Conservation (phyloP, 1,140 invertebrate genomes). For the Zaprionus inermis region DNA sequence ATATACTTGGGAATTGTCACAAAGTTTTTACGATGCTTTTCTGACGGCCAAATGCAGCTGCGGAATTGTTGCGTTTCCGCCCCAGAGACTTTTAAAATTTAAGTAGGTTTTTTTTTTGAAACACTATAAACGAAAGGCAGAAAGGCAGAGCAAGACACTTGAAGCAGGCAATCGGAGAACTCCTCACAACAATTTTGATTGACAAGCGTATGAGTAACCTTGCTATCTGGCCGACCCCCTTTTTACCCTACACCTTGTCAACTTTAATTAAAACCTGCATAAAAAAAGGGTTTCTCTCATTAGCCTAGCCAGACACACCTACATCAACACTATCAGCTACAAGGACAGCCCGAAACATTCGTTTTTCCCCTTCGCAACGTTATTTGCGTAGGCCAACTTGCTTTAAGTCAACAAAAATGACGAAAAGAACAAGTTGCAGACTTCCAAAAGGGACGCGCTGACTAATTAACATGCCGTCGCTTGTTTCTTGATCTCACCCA, state of each 20-base stretch:
- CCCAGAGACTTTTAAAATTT: background rate
- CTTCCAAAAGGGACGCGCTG: slow-evolving; percentile 32
- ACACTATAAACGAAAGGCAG: background rate
- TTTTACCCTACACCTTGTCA: background rate
- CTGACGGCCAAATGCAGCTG: slow-evolving; percentile 7
- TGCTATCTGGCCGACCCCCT: background rate
- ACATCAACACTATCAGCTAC: slow-evolving; percentile 34
- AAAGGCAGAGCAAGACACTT: background rate
- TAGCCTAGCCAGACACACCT: slow-evolving; percentile 28
- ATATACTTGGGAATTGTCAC: slow-evolving; percentile 54
- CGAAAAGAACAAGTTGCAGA: slow-evolving; percentile 15
- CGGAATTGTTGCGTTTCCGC: slow-evolving; percentile 12
- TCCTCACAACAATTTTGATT: slow-evolving; percentile 34
- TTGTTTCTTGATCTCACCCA: slow-evolving; percentile 31
- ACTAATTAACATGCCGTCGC: slow-evolving; percentile 70
- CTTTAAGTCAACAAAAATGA: slow-evolving; percentile 34
- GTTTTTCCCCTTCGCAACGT: background rate
- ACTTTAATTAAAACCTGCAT: slow-evolving; percentile 24
- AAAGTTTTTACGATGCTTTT: slow-evolving; percentile 43
- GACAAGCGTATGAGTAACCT: background rate
- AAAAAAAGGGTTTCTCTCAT: slow-evolving; percentile 10
- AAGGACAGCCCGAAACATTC: slow-evolving; percentile 3
- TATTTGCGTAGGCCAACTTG: slow-evolving; percentile 3
- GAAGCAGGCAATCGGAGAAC: background rate
- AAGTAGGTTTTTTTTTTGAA: background rate